These are phyloP conservation scores for Chlorodrepanis virens DNA, from an alignment of 2,113 vertebrate genomes.

Conservation along the genomic window DNA sequence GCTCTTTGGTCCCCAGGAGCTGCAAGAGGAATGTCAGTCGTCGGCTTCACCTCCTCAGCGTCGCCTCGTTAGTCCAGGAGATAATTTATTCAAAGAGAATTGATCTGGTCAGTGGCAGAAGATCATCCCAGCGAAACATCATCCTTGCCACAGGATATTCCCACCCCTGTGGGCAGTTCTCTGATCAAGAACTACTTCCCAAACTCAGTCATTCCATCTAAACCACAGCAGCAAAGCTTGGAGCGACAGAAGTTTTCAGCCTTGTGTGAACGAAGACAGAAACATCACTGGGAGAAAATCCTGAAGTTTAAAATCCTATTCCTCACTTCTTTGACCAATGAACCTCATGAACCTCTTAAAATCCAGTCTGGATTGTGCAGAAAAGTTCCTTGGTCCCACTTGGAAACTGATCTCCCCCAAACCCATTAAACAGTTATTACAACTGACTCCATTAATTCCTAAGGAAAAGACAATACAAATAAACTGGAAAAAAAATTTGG, in stretches of 20 bases:
- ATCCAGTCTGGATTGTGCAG: neutral
- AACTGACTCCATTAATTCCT: neutral
- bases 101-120: neutral
- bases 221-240: neutral
- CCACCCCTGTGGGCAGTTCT: neutral
- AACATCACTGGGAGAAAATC: neutral
- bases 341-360: neutral
- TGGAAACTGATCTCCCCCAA: rapidly evolving
- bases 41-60: rapidly evolving
- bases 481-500: neutral
- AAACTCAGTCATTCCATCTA: neutral
- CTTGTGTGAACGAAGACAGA: rapidly evolving
- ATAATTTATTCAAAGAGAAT: neutral
- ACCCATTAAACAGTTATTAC: neutral
- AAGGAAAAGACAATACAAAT: neutral
- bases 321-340: neutral
- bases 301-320: neutral
- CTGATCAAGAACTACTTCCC: neutral
- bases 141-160: neutral
- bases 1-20: neutral
- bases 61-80: rapidly evolving
- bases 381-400: neutral
- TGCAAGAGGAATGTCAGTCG: neutral
- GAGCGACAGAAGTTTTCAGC: neutral
- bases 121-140: rapidly evolving